Evolutionary conservation across 1,140 invertebrate genomes (phyloP), one percentile per base, ranked within the genome.

Genomic region (Musca vetustissima): DNA sequence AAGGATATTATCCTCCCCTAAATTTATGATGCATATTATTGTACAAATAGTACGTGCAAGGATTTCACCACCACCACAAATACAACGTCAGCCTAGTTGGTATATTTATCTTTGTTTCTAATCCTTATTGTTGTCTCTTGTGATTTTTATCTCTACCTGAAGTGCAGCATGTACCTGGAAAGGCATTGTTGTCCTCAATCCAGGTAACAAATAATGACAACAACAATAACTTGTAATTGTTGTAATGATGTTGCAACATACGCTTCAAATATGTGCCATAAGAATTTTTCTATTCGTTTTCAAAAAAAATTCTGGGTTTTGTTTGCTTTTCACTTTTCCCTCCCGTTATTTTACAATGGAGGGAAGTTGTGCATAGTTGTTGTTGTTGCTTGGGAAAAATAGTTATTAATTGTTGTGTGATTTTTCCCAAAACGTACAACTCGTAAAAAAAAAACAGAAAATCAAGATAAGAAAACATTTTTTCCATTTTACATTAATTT

Each of bases 231-330:
- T 53, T 43, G 36, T 43, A 43, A 9, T 43, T 57, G 52, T 22
- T 53, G 19, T 4, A 11, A 53, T 53, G 19, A 53, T 53, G 22
- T 53, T 22, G 52, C 13, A 53, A 22, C 52, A 55, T 22, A 55
- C 53, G 53, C 17, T 28, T 4, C 6, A 28, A 57, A 57, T 57
- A 28, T 57, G 53, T 57, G 53, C 22, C 53, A 57, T 57, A 57
- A 57, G 24, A 57, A 57, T 57, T 57, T 57, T 57, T 6, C n/a
- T 21, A 55, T n/a, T n/a, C n/a, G n/a, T n/a, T n/a, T n/a, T n/a
- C n/a, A n/a, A n/a, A n/a, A n/a, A n/a, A n/a, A 55, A 28, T 28
- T 28, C 0, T 57, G 53, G 53, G 53, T 28, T 57, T 57, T 28
- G 24, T 43, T 43, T 43, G 11, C 36, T 43, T 43, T 43, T 43